Percentiles rank a stretch among this genome's conserved stretches.
Evolutionary conservation across 2,113 vertebrate species (phyloP).

Genomic region (Xiphias gladius): DNA sequence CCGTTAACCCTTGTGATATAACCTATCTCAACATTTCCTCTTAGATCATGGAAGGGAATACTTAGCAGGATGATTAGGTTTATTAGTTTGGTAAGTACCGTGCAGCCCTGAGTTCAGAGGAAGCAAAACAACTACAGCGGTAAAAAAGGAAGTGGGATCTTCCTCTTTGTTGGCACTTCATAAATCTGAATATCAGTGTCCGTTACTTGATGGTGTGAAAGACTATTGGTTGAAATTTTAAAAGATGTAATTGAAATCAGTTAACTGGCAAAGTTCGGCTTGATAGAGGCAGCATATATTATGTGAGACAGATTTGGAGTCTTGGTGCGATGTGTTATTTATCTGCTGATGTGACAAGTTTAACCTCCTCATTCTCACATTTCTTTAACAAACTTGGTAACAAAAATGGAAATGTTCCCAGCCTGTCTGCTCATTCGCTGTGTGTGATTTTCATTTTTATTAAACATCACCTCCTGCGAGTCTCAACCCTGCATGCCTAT

Average conservation of each 20-base stretch:
- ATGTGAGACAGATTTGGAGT: neutral
- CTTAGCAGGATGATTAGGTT: neutral
- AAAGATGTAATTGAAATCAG: neutral
- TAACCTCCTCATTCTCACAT: constrained; percentile 62
- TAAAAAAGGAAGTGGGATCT: constrained; percentile 17
- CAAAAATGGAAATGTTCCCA: neutral
- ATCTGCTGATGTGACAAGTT: constrained; percentile 63
- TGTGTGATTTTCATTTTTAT: neutral
- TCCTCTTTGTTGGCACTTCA: neutral
- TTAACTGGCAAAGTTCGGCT: neutral
- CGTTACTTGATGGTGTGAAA: neutral
- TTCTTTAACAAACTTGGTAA: constrained; percentile 20
- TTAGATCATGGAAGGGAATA: neutral
- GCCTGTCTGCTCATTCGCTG: constrained; percentile 29
- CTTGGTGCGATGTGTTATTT: neutral
- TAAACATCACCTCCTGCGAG: neutral
- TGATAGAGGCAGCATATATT: neutral
- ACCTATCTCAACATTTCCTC: neutral
- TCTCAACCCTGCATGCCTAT: constrained; percentile 5
- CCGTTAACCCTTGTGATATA: too few relatives aligned
- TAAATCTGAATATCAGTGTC: neutral
- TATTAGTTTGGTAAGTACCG: constrained; percentile 30
- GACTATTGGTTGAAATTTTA: neutral
- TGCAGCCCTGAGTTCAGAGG: constrained; percentile 7
- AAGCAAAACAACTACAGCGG: neutral